Percentiles rank a stretch among this genome's conserved stretches.
These are phyloP conservation scores for Furcifer pardalis DNA, from an alignment of 2,797 vertebrate species.

Conservation along the genomic window DNA sequence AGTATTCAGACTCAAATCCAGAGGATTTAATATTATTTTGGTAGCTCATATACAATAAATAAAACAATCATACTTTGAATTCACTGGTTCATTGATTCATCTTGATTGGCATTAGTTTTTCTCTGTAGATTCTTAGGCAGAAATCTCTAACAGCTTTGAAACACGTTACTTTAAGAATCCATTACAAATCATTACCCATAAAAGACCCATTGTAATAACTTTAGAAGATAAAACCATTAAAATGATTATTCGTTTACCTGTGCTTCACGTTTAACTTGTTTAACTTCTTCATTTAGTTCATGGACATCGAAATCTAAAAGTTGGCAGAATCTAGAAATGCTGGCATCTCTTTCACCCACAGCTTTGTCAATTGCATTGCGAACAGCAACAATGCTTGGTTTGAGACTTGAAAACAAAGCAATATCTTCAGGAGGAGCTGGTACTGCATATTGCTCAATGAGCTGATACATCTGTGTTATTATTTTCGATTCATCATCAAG, in stretches of 20 bases:
- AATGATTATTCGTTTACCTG: conserved; percentile 73
- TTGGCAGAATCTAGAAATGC: conserved; percentile 77
- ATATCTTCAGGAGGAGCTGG: conserved; percentile 83
- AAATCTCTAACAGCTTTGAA: not conserved
- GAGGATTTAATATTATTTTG: not conserved
- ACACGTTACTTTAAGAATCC: too few species aligned
- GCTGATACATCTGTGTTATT: conserved; percentile 82
- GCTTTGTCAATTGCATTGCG: conserved; percentile 75
- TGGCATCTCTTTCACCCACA: conserved; percentile 71
- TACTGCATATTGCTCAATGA: conserved; percentile 82
- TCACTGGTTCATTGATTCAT: not conserved
- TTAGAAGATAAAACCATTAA: not conserved
- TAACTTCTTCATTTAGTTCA: conserved; percentile 79
- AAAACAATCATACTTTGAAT: not conserved
- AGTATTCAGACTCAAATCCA: not conserved
- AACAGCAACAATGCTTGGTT: conserved; percentile 75
- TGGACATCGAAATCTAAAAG: conserved; percentile 81
- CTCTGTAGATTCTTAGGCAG: not conserved
- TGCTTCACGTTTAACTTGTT: conserved; percentile 70
- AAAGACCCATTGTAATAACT: not conserved
- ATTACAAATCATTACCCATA: too few species aligned
- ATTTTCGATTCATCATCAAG: conserved; percentile 79
- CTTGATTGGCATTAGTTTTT: not conserved
- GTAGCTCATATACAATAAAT: not conserved
- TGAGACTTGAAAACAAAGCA: conserved; percentile 79